Conservation (phyloP, 1,140 invertebrate species). For the Leptopilina boulardi region DNA sequence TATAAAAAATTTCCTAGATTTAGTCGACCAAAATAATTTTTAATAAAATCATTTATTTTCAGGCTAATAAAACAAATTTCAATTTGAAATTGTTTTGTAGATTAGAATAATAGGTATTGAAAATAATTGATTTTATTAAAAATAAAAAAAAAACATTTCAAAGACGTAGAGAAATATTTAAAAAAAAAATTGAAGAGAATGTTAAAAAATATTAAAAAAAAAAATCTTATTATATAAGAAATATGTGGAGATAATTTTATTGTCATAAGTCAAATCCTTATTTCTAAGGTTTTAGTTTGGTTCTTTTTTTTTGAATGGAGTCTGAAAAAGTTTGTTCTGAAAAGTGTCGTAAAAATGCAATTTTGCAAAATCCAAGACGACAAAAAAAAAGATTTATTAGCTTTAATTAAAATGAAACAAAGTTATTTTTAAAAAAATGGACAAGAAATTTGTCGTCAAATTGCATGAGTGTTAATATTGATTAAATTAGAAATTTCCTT, state of each 20-base stretch:
- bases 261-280: slow-evolving; percentile 17
- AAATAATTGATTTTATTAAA: no score
- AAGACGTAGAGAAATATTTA: slow-evolving; percentile 43
- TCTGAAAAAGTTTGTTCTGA: background rate
- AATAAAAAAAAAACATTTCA: slow-evolving; percentile 47
- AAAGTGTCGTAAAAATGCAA: background rate
- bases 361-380: background rate
- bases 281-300: slow-evolving; percentile 4
- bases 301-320: background rate
- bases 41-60: no score
- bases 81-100: no score
- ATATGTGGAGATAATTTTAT: slow-evolving; percentile 31
- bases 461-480: background rate
- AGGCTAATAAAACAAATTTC: no score
- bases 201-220: slow-evolving; percentile 50
- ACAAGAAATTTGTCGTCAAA: slow-evolving; percentile 13
- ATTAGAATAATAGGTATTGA: no score
- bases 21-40: no score
- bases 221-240: slow-evolving; percentile 43
- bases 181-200: slow-evolving; percentile 42
- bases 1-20: slow-evolving; percentile 47
- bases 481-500: background rate
- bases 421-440: background rate
- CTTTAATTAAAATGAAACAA: slow-evolving; percentile 12
- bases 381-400: slow-evolving; percentile 20